Evolutionary conservation across 2,888 invertebrate species (phyloP), one percentile per base, ranked within the genome.

Genomic region (Slavum lentiscoides): DNA sequence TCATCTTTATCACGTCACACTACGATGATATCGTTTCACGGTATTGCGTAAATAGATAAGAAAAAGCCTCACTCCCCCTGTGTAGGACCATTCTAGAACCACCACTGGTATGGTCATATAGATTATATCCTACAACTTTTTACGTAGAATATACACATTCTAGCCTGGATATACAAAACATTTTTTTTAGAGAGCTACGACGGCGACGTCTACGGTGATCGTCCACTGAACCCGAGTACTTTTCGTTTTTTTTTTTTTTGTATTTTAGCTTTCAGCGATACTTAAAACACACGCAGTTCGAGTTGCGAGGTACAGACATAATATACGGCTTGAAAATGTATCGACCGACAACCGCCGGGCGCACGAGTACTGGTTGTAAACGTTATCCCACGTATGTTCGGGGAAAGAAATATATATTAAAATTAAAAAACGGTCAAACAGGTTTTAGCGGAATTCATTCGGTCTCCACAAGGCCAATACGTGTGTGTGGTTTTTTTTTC

Each of bases 391-490:
- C 77, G 61, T 49, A 39, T 21, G 55, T 75, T 39, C 11, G 43
- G 67, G 13, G 8, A 37, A 39, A 37, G 15, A 23, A 53, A 1
- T 43, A 11, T 39, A 39, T 39, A 43, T 43, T 19, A 55, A 1
- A 30, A 30, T 30, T 30, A 77, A 77, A 76, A 61, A 76, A 77
- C 37, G 39, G 21, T 55, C 39, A 70, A 77, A 77, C 77, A 77
- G 77, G 77, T 77, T 70, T 69, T 62, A 9, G 70, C 53, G 19
- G 39, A 43, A 37, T 77, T 69, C 76, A 61, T 61, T 37, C 30
- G 4, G 30, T 30, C n/a, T 62, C 39, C 70, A n/a, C n/a, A 70
- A 70, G 62, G 77, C 62, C 77, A 55, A 39, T 74, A n/a, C 53
- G 21, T 53, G 53, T 74, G 43, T 64, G 15, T 49, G 49, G 49